Evolutionary conservation across 2,797 vertebrate genomes (phyloP), one percentile per base, ranked within the genome.

Genomic region (Meriones psammophilus): DNA sequence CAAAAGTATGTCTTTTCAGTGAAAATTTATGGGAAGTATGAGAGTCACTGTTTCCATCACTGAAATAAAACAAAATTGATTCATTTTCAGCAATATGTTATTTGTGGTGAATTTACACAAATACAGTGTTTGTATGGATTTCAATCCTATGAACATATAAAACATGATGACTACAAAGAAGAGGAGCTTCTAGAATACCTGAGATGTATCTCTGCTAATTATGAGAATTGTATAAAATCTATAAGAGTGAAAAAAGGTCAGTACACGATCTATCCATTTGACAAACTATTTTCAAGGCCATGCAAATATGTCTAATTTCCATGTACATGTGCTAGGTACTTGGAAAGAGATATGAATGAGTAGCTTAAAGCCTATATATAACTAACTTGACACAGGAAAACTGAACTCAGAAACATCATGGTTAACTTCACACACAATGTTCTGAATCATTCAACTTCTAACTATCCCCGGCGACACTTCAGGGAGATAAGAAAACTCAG

Each of bases 281-380:
- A 54, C 2, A 69, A 76, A 85, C 14, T 79, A 8, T 33, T 78
- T 1, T 42, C 36, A 76, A 26, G 15, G 0, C 54, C 79, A 24
- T 42, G 62, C n/a, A 7, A 30, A 77, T 56, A 50, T 2, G 6
- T 79, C 4, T 9, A 81, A 14, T 62, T 83, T 22, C 60, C 56
- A 58, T 3, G 1, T 9, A 62, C 8, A 76, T 30, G 9, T 69
- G 8, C 24, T 39, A 76, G 86, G 12, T 10, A 26, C 6, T 39
- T 68, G 39, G 20, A 91, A 92, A 86, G 42, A 95, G 6, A 4
- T 54, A 5, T 56, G 10, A 68, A 6, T 54, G 2, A 87, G 39
- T 60, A 91, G 68, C 66, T 79, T 20, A 62, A 79, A 94, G 64
- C 13, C 68, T 91, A 68, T 87, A 89, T 71, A 86, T 18, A 13